Conservation (phyloP, 2,888 invertebrate species). For the Achlya flavicornis region DNA sequence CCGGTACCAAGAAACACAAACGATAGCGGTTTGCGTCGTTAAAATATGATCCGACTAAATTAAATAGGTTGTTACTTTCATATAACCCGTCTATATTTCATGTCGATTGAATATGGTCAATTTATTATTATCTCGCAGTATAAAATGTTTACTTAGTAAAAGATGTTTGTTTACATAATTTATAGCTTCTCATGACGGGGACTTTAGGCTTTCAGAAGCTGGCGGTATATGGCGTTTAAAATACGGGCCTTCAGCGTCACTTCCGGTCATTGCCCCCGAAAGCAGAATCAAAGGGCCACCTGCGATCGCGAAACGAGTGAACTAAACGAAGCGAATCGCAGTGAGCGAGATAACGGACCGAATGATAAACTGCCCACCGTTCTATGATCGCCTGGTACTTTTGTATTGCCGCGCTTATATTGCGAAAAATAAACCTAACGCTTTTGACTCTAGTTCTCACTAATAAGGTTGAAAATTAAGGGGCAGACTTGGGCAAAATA, state of each 20-base stretch:
- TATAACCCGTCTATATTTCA: too few species aligned
- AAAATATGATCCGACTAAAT: too few species aligned
- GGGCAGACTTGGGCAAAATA: too few species aligned
- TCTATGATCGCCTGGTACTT: slow-evolving; percentile 14
- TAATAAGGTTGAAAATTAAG: slow-evolving; percentile 30
- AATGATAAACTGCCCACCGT: slow-evolving; percentile 59
- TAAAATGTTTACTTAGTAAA: too few species aligned
- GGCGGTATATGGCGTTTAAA: not conserved
- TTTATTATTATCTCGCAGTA: too few species aligned
- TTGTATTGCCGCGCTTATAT: slow-evolving; percentile 31
- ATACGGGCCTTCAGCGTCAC: slow-evolving; percentile 13
- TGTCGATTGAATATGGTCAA: too few species aligned
- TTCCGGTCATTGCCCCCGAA: slow-evolving; percentile 29
- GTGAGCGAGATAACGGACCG: slow-evolving; percentile 60
- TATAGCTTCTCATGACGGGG: too few species aligned
- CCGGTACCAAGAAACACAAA: too few species aligned
- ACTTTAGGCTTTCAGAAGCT: not conserved
- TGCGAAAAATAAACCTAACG: slow-evolving; percentile 23
- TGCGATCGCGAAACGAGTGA: slow-evolving; percentile 54
- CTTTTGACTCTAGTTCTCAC: not conserved
- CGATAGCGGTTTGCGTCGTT: too few species aligned
- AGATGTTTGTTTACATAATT: too few species aligned
- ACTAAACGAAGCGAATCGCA: slow-evolving; percentile 54
- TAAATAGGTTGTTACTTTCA: too few species aligned
- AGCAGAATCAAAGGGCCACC: slow-evolving; percentile 46